These are phyloP conservation scores for Phyllopteryx taeniolatus DNA, from an alignment of 2,113 vertebrate species.

Conservation along the genomic window DNA sequence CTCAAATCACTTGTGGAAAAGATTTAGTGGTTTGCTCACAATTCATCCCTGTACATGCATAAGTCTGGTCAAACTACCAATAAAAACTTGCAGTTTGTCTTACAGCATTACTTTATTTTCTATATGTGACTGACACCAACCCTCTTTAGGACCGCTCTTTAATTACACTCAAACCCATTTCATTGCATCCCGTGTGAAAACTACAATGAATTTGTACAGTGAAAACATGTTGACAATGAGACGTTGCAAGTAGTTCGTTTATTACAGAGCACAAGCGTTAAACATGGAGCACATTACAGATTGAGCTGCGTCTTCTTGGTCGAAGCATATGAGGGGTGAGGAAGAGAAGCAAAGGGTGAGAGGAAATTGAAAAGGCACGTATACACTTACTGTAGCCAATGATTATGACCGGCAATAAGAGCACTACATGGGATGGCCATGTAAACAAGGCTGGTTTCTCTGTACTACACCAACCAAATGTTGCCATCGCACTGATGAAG, in stretches of 20 bases:
- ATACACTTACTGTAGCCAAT: constrained; percentile 75
- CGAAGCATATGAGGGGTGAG: constrained; percentile 33
- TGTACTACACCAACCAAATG: constrained; percentile 92
- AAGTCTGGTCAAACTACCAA: too few species aligned
- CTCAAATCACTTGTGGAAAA: too few species aligned
- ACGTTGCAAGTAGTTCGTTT: constrained; percentile 47
- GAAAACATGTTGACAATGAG: background rate
- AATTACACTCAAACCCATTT: too few species aligned
- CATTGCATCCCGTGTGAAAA: too few species aligned
- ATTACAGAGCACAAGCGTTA: constrained; percentile 63
- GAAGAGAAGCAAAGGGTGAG: constrained; percentile 30
- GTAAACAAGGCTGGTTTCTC: constrained; percentile 96
- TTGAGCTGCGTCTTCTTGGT: constrained; percentile 57
- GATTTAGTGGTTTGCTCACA: too few species aligned
- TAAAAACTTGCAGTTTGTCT: too few species aligned
- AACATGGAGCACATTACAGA: constrained; percentile 58
- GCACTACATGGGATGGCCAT: constrained; percentile 54
- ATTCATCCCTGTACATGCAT: too few species aligned
- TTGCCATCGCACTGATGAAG: constrained; percentile 53
- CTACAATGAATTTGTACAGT: background rate
- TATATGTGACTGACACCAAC: too few species aligned
- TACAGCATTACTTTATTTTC: too few species aligned
- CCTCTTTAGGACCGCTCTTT: too few species aligned
- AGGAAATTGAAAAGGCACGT: constrained; percentile 81
- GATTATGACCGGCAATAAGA: constrained; percentile 41